Conservation (phyloP, 2,113 vertebrate genomes). For the Cyanocitta stelleri region DNA sequence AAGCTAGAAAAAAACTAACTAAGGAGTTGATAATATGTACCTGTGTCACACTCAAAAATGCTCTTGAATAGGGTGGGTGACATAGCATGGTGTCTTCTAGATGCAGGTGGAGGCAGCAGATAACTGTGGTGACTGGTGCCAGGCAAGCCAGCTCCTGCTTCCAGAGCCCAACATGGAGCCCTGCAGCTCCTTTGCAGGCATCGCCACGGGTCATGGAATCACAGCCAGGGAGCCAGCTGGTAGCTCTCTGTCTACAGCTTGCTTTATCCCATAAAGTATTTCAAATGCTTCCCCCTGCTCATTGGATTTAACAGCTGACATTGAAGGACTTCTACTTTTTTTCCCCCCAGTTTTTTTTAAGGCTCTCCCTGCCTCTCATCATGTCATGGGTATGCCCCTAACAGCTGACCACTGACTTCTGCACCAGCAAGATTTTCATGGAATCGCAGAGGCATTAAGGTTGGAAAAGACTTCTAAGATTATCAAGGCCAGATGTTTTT, state of each 20-base stretch:
- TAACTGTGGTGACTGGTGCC: not conserved
- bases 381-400: not conserved
- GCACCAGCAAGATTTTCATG: not conserved
- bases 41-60: not conserved
- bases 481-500: not conserved
- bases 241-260: not conserved
- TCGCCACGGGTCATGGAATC: accelerated
- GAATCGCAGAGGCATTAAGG: not conserved
- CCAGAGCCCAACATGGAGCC: not conserved
- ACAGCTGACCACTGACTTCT: not conserved
- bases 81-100: not conserved
- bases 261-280: not conserved
- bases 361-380: not conserved
- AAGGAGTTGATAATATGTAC: not conserved
- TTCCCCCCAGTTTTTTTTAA: not conserved
- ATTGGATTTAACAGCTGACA: not conserved
- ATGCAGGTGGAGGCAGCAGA: not conserved
- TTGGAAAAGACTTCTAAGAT: not conserved
- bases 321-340: not conserved
- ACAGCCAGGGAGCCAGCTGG: not conserved
- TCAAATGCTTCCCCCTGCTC: not conserved
- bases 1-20: not conserved
- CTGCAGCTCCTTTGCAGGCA: not conserved
- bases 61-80: not conserved
- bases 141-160: not conserved